Conservation (phyloP, 2,888 invertebrate genomes). For the Gortyna flavago region DNA sequence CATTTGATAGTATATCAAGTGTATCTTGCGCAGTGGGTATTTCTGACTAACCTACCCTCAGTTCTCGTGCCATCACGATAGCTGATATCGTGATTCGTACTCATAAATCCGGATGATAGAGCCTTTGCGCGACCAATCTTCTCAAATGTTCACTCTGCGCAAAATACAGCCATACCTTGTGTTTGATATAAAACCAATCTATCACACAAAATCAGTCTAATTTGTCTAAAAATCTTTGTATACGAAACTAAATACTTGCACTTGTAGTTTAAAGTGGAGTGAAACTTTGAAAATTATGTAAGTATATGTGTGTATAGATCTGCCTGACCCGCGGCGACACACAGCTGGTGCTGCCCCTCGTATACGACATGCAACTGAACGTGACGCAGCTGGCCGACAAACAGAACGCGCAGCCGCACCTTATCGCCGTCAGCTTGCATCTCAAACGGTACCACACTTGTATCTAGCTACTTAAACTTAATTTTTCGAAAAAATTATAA, state of each 20-base stretch:
- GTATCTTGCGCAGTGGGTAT: too few relatives aligned
- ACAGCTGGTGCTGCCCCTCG: conserved; percentile 95
- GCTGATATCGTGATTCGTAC: neutral
- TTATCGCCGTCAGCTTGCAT: conserved; percentile 86
- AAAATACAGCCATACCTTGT: neutral
- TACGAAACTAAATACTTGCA: neutral
- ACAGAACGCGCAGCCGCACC: conserved; percentile 91
- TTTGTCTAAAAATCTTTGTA: neutral
- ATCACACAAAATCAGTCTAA: neutral
- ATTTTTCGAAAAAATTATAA: neutral
- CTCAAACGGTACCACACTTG: conserved; percentile 81
- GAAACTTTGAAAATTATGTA: neutral
- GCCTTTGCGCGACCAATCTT: neutral
- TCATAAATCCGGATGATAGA: neutral
- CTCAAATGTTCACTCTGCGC: neutral
- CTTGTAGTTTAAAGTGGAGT: neutral
- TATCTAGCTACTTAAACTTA: neutral
- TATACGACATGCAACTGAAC: conserved; percentile 97
- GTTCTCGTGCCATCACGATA: neutral
- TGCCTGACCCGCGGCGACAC: conserved; percentile 87
- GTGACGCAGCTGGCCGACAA: conserved; percentile 96
- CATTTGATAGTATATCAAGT: neutral
- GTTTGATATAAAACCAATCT: neutral
- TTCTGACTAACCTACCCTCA: too few relatives aligned
- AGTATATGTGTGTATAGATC: conserved; percentile 72